Evolutionary conservation across 1,140 invertebrate genomes (phyloP).

Genomic region (Paramacrobiotus metropolitanus): DNA sequence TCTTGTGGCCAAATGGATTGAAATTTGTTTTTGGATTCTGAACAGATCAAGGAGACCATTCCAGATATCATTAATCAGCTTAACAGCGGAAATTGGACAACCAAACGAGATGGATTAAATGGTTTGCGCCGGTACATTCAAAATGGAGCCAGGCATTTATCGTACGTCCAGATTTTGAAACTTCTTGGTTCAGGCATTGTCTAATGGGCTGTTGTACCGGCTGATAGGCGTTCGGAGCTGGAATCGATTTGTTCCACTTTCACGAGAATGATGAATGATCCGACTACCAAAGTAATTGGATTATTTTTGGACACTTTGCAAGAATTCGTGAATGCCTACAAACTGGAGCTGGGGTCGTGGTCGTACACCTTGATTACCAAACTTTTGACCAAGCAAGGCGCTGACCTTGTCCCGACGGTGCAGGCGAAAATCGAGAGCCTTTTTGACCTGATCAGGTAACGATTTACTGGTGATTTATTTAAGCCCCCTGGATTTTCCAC

Average conservation of each 20-base stretch:
- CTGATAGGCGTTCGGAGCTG: background rate
- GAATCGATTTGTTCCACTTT: background rate
- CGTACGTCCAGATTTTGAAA: background rate
- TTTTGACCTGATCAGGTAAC: slow-evolving; percentile 16
- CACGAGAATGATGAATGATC: background rate
- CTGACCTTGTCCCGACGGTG: slow-evolving; percentile 22
- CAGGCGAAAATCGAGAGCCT: slow-evolving; percentile 20
- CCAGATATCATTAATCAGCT: background rate
- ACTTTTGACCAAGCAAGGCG: slow-evolving; percentile 21
- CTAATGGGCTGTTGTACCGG: background rate
- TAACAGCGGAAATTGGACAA: background rate
- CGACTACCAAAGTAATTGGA: slow-evolving; percentile 20
- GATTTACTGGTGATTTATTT: too few relatives aligned
- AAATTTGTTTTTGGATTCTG: too few relatives aligned
- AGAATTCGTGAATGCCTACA: slow-evolving; percentile 20
- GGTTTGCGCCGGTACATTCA: background rate
- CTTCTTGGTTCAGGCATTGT: background rate
- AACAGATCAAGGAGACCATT: background rate
- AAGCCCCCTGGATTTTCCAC: too few relatives aligned
- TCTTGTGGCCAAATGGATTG: too few relatives aligned
- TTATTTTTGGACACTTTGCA: slow-evolving; percentile 24
- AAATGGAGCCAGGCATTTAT: background rate
- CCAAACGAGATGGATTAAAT: background rate
- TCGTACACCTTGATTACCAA: slow-evolving; percentile 21
- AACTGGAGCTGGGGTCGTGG: slow-evolving; percentile 21